Percentiles rank a stretch among this genome's conserved stretches.
Evolutionary conservation across 2,113 vertebrate genomes (phyloP).

Genomic region (Coryphaenoides rupestris): DNA sequence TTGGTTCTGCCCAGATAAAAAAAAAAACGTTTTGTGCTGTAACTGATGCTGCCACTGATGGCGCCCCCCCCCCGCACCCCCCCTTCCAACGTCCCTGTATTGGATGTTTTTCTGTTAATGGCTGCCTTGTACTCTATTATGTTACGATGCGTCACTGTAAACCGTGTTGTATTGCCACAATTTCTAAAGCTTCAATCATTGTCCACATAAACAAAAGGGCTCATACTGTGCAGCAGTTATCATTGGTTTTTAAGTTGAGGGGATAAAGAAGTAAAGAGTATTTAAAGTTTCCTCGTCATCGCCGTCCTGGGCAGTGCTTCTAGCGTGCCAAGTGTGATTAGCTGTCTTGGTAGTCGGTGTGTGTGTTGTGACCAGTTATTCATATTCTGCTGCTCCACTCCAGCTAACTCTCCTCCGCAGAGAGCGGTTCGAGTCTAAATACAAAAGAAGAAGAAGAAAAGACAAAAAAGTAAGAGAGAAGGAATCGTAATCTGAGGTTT

Average conservation of each 20-base stretch:
- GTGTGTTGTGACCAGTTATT: slow-evolving; percentile 40
- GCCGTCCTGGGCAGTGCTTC: slow-evolving; percentile 3
- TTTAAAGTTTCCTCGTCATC: background rate
- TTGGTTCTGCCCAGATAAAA: no score
- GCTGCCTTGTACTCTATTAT: no score
- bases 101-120: no score
- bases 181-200: no score
- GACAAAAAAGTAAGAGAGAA: background rate
- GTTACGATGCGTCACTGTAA: no score
- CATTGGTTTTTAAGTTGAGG: slow-evolving; percentile 19
- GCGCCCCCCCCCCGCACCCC: no score
- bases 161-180: no score
- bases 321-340: slow-evolving; percentile 33
- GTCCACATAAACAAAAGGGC: no score
- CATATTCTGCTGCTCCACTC: slow-evolving; percentile 32
- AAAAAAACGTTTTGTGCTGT: no score
- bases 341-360: slow-evolving; percentile 24
- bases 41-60: no score
- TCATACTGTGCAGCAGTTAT: no score
- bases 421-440: background rate
- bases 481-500: background rate
- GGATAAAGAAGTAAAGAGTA: background rate
- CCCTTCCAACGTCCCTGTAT: no score
- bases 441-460: background rate
- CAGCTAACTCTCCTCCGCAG: slow-evolving; percentile 21